Conservation (phyloP, 2,888 invertebrate species). For the Mayetiola destructor region DNA sequence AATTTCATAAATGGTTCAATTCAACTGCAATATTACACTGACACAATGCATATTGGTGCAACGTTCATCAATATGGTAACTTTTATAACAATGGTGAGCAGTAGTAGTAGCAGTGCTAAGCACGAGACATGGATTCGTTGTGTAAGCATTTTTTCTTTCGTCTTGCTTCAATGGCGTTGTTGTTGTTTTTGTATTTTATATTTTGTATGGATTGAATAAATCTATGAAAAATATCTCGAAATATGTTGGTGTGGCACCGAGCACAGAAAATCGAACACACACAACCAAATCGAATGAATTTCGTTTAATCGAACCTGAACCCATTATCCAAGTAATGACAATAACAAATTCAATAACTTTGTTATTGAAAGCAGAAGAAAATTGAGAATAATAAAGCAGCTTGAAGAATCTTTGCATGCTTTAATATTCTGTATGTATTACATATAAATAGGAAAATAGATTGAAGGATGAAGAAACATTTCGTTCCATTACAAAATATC, state of each 20-base stretch:
- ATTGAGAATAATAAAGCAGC: constrained; percentile 4
- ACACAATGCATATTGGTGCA: constrained; percentile 6
- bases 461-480: no score
- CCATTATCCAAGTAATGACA: not conserved
- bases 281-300: no score
- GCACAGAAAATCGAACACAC: no score
- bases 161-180: not conserved
- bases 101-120: not conserved
- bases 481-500: no score
- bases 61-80: not conserved
- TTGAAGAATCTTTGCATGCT: no score
- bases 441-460: no score
- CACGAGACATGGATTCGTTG: not conserved
- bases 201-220: no score
- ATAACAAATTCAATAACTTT: constrained; percentile 3
- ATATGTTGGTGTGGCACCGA: no score
- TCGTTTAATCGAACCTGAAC: not conserved
- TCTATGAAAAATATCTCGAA: no score
- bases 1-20: no score
- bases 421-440: no score
- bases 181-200: not conserved
- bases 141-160: not conserved
- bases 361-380: not conserved
- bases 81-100: not conserved
- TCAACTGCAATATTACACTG: no score